Evolutionary conservation across 1,140 invertebrate genomes (phyloP), one percentile per base, ranked within the genome.

Genomic region (Latrodectus geometricus): DNA sequence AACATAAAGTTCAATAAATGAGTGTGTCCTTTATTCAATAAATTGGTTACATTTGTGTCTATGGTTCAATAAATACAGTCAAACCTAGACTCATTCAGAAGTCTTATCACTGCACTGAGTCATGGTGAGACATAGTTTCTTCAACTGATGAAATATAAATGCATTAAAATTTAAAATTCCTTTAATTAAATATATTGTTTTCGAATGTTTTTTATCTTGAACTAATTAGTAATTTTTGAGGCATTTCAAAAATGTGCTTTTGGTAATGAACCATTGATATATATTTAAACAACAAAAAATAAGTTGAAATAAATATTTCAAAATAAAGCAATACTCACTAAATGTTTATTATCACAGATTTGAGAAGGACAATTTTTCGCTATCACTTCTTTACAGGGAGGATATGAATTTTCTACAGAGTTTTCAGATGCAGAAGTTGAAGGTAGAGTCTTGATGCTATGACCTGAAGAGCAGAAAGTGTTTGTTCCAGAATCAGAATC

Each of bases 351-450:
- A 77, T 77, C 75, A 77, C 75, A 77, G 56, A 66, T 14, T 65
- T 77, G 54, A 77, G 75, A 77, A 77, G 56, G 56, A 61, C 65
- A 54, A 65, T 56, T 65, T 77, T 77, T 61, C 4, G 75, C 9
- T 48, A 14, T 35, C 35, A 23, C 17, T 9, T 17, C 23, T 35
- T 23, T 35, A 23, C 21, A 12, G 14, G 11, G 21, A 14, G 68
- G n/a, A 70, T 20, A 35, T 72, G 23, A 8, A 72, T 12, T 48
- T 35, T 35, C 35, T 35, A 35, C 35, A 35, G 35, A 35, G 5
- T 5, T 35, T 17, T 15, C 9, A 48, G 23, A 8, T 48, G 35
- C 23, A 72, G 70, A 8, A 72, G 9, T 72, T 17, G 35, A 48
- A 66, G 65, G 21, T 17, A 15, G 65, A 72, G 49, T 35, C 14